Evolutionary conservation across 1,140 invertebrate genomes (phyloP), one percentile per base, ranked within the genome.

Genomic region (Mycetomoellerius zeteki): DNA sequence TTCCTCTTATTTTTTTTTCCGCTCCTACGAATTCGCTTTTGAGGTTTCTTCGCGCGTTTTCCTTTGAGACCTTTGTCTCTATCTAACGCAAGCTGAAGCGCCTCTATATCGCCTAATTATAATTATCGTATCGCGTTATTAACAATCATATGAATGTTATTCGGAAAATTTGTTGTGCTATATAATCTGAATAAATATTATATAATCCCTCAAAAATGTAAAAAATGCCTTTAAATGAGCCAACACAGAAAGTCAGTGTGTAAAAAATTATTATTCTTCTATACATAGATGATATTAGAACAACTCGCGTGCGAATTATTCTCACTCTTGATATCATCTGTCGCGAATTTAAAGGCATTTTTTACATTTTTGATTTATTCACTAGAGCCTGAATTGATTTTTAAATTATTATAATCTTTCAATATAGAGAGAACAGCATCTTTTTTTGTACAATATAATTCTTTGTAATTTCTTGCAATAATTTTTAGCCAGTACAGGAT

Each of bases 1-100:
- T 98, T 99, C 93, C 98, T 99, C 94, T 98, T 99, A 90, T 96
- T 97, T 87, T 98, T 98, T 93, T 98, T 99, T 27, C 98, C 98
- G 77, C 98, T 97, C 8, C 97, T 96, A 30, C 98, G 96, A 27
- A 97, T 96, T 96, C 97, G 97, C 94, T 97, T 98, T 93, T 98
- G 98, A 91, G 96, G 97, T 95, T 98, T 98, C 92, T 97, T 98
- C 7, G 95, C 93, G 89, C 97, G 98, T 95, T 98, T 98, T 0
- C 97, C 97, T 94, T 97, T 97, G 81, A 96, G 95, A 21, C 97
- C 96, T 93, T 96, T 96, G 90, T 98, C 97, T 91, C 96, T 96
- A 90, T 98, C 97, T 19, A 98, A 96, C 21, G 97, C 97, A 78
- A 97, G 97, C 96, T 97, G 95, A 16, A 95, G 85, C 54, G 93